phyloP scores from a whole-genome alignment of 37 sponge, comb jelly and placozoan genomes.

The Cliona cf. orientalis region DNA sequence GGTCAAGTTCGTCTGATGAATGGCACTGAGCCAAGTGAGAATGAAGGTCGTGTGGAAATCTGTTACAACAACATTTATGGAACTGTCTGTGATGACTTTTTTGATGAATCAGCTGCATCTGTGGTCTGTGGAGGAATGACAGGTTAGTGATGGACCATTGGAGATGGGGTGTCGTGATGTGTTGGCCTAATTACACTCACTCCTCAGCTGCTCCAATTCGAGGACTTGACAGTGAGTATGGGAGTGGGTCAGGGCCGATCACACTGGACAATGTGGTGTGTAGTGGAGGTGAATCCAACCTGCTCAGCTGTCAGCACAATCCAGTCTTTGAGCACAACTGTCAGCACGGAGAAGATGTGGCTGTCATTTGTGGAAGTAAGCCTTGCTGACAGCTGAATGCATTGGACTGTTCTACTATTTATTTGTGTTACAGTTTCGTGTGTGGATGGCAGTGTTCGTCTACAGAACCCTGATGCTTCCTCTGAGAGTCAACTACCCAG shows the following conservation, averaged over 20 bases:
- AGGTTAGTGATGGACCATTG: no score
- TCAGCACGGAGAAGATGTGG: slow-evolving; percentile 47
- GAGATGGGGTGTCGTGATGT: no score
- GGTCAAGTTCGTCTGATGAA: slow-evolving; percentile 29
- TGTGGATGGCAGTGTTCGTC: slow-evolving; percentile 27
- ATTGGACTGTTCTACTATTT: no score
- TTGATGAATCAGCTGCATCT: slow-evolving; percentile 24
- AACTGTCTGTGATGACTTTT: slow-evolving; percentile 38
- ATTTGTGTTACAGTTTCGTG: slow-evolving; percentile 34
- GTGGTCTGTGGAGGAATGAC: no score
- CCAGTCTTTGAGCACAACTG: slow-evolving; percentile 36
- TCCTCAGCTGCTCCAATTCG: no score
- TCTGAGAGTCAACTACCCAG: no score
- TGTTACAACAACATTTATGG: slow-evolving; percentile 39
- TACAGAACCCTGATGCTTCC: slow-evolving; percentile 3
- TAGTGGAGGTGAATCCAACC: slow-evolving; percentile 20
- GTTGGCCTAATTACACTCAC: no score
- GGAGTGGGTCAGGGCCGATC: slow-evolving; percentile 27
- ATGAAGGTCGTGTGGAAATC: slow-evolving; percentile 22
- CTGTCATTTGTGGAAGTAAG: slow-evolving; percentile 38
- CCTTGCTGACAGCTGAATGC: no score
- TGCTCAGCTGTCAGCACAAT: slow-evolving; percentile 24
- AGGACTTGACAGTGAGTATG: slow-evolving; percentile 17
- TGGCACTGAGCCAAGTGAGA: slow-evolving; percentile 19
- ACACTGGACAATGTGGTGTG: slow-evolving; percentile 41